Evolutionary conservation across 2,797 vertebrate genomes (phyloP), one percentile per base, ranked within the genome.

Genomic region (Chiroxiphia lanceolata): DNA sequence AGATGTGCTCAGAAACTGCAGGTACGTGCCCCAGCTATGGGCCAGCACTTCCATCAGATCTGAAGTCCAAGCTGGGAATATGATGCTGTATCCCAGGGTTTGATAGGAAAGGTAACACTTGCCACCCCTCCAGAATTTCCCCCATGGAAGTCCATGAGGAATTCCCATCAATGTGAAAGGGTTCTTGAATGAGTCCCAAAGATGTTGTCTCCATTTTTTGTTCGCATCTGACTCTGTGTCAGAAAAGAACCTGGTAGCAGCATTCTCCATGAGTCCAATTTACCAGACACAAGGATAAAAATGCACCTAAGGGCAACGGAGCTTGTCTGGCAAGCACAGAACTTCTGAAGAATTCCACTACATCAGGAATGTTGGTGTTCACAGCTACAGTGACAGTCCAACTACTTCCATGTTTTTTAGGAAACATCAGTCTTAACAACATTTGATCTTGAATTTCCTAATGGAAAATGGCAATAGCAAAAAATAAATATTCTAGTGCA

Each of bases 231-330:
- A 27, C 44, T 17, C 36, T 50, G 13, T 47, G 33, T 42, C 53
- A 70, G 31, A 53, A 51, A 78, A 21, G 17, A 19, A 31, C 3
- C 50, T 40, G 47, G 26, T 16, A 67, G n/a, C 38, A 77, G 13
- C 12, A 27, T 48, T 72, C 25, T 67, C 47, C 27, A 6, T 0
- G 0, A 83, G 47, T 15, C 56, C 3, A 45, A 36, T 84, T 71
- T 67, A 53, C 22, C 50, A 44, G 83, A 50, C 18, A 65, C 33
- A 31, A n/a, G 38, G 27, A 81, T 21, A 33, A 56, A 33, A 75
- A 53, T 0, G 4, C 21, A 33, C 42, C 19, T 36, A 23, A 83
- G 42, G 69, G 16, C 45, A 45, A n/a, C 0, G 0, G 47, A 50
- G 29, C 13, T 67, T 29, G 20, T 33, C 36, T 40, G 44, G n/a